Conservation (phyloP, 2,113 vertebrate genomes). For the Cyrtonyx montezumae region DNA sequence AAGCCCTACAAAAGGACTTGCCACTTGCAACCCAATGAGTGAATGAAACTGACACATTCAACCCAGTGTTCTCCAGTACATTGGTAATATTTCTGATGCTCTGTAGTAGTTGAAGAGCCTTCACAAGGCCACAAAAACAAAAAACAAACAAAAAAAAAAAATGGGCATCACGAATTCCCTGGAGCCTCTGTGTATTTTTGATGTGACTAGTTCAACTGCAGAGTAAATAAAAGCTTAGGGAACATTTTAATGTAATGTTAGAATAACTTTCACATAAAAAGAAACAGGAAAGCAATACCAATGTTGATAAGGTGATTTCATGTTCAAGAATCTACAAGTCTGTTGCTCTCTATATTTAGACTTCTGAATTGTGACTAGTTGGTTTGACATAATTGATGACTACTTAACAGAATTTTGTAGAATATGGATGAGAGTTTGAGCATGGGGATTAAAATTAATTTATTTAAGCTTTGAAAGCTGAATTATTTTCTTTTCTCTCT, state of each 20-base stretch:
- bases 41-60: not conserved
- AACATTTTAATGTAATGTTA: not conserved
- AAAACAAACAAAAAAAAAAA: not conserved
- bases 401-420: not conserved
- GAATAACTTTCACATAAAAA: not conserved
- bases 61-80: not conserved
- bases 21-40: not conserved
- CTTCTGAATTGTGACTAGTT: not conserved
- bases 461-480: not conserved
- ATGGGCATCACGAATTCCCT: not conserved
- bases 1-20: not conserved
- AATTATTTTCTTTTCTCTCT: not conserved
- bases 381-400: not conserved
- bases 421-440: not conserved
- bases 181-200: not conserved
- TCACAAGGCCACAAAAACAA: not conserved
- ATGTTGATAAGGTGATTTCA: not conserved
- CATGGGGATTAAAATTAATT: not conserved
- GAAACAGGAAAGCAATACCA: not conserved
- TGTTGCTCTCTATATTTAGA: not conserved
- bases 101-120: not conserved
- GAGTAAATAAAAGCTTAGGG: not conserved
- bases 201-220: not conserved
- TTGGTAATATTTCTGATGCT: not conserved
- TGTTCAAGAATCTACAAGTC: not conserved